These are phyloP conservation scores for Boulengeromyrus knoepffleri DNA, from an alignment of 2,113 vertebrate genomes.

Conservation along the genomic window DNA sequence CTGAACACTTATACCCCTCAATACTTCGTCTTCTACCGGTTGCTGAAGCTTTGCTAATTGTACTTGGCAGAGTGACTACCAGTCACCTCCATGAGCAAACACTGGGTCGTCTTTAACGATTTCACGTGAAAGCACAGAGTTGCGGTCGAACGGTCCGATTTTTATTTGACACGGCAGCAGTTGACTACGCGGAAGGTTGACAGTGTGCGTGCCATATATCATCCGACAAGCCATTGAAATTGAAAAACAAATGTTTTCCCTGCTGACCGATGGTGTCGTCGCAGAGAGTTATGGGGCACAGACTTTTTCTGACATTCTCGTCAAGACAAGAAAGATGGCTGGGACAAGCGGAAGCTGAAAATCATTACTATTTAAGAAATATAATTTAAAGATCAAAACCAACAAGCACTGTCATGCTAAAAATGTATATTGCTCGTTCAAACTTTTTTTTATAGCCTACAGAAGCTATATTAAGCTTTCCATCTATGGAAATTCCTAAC, in stretches of 20 bases:
- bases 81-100: not conserved
- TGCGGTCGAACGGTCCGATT: not conserved
- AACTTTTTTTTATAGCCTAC: not conserved
- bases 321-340: not conserved
- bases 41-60: not conserved
- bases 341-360: not conserved
- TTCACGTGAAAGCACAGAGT: not conserved
- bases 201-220: not conserved
- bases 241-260: conserved; percentile 9
- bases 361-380: not conserved
- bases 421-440: not conserved
- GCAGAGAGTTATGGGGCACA: not conserved
- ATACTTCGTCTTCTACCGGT: not conserved
- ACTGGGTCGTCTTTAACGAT: not conserved
- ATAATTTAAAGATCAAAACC: not conserved
- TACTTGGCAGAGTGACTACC: not conserved
- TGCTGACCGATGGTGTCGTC: not conserved
- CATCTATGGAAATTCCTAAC: not conserved
- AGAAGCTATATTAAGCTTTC: not conserved
- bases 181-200: not conserved
- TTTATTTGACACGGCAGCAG: not conserved
- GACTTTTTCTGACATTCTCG: not conserved
- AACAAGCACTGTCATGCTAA: not conserved
- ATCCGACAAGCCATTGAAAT: not conserved
- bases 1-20: not conserved